Conservation (phyloP, 2,888 invertebrate genomes). For the Calephelis perditalis region DNA sequence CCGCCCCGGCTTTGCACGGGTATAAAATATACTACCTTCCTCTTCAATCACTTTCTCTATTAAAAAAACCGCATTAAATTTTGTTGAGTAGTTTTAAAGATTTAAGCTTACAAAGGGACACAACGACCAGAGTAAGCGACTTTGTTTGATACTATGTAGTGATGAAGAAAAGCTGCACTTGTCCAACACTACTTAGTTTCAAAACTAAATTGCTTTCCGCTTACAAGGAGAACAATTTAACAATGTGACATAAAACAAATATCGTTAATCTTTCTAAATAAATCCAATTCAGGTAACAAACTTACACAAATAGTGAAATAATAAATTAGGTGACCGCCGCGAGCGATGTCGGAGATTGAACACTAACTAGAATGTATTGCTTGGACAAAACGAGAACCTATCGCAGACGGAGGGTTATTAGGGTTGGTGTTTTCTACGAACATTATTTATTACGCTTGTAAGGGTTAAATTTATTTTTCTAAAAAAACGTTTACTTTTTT, state of each 20-base stretch:
- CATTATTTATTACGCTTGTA: neutral
- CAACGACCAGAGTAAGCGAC: too few relatives aligned
- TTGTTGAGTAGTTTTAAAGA: too few relatives aligned
- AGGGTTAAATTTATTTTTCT: too few relatives aligned
- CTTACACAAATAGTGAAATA: constrained; percentile 19
- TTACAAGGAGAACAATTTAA: constrained; percentile 1
- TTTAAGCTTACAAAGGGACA: too few relatives aligned
- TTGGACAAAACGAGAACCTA: constrained; percentile 33
- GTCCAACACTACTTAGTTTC: too few relatives aligned
- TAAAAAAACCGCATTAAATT: too few relatives aligned
- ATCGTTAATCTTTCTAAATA: constrained; percentile 9
- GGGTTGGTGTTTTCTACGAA: constrained; percentile 17
- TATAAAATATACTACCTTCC: too few relatives aligned
- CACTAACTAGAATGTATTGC: constrained; percentile 64
- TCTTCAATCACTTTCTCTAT: too few relatives aligned
- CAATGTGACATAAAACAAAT: constrained; percentile 10
- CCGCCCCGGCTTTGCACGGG: too few relatives aligned
- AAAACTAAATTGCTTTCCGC: neutral
- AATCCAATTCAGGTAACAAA: constrained; percentile 12
- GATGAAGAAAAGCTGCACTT: too few relatives aligned
- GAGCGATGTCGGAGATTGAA: constrained; percentile 39
- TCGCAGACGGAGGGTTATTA: constrained; percentile 11
- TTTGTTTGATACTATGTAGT: too few relatives aligned
- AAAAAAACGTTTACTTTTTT: too few relatives aligned
- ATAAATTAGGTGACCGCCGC: constrained; percentile 35